Base-by-base conservation (phyloP, 2,797 vertebrate species). In the Pangasius macronema region DNA sequence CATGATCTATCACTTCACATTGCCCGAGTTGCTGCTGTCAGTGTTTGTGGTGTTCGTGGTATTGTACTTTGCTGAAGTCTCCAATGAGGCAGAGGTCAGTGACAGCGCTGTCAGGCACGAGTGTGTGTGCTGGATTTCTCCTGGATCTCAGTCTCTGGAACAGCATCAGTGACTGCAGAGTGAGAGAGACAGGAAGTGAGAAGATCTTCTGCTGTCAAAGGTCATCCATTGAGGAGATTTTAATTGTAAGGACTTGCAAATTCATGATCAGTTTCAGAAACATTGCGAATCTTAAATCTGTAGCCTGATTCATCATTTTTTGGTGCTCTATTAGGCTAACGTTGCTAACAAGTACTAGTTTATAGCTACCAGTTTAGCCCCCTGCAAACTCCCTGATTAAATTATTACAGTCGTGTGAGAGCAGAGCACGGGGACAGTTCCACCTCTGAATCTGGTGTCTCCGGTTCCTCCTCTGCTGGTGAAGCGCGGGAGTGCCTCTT, bases 51-150 rank as follows among this genome's bases (percentile, higher is more conserved):
- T 67, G 63, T 83, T 10, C 22, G 22, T 49, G 33, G 20, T 46
- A 91, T 91, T 88, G 3, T n/a, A 93, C 93, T 89, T 92, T 89
- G 70, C 89, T 92, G 81, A 91, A 92, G 90, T 94, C 93, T 84
- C 92, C 91, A 5, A 90, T 93, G 36, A 93, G 90, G 36, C 42
- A 57, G 59, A 72, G 70, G 51, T 93, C 88, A 24, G 86, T 80
- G 39, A 88, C 18, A 1, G 80, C 77, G 5, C 73, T 80, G 36
- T 88, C 53, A n/a, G 89, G 88, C 59, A 93, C 61, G 27, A 81
- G 84, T 36, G 77, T 63, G 67, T 86, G 83, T 30, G 72, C 59
- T 42, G 39, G 36, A 55, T 85, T 55, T 22, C 75, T 39, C 7
- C 33, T 84, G 83, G 87, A 86, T 76, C 67, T 87, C 59, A 91